Evolutionary conservation across 2,797 vertebrate species (phyloP), one percentile per base, ranked within the genome.

Genomic region (Podargus strigoides): DNA sequence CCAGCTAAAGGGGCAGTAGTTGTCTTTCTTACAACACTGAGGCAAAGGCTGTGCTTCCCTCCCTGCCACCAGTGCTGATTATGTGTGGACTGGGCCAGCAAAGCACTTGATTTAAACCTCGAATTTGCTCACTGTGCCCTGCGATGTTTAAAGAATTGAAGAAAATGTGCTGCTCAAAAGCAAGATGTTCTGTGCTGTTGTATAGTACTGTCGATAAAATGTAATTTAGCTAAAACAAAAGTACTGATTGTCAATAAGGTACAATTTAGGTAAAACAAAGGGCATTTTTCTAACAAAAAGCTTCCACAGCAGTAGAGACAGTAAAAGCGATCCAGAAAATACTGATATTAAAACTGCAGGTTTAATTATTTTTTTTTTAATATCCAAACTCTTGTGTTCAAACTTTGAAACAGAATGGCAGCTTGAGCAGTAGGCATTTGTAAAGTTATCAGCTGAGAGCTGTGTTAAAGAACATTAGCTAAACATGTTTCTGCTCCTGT

Each of bases 221-320:
- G 67, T 82, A 88, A 92, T 92, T 81, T 78, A 72, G 17, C 56
- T 83, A 87, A 90, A 85, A 62, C 34, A 82, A 60, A 96, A 91
- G 42, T 42, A 81, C 36, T 36, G 39, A 30, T 92, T 78, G 74
- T 58, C 83, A 91, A 66, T 87, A 49, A 78, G 88, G 28, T 63
- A 36, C 32, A 87, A 52, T 89, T 94, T 80, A 73, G 32, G 49
- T 78, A 55, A 91, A 88, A 73, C 9, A 85, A 83, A 87, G 47
- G 20, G n/a, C 46, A 5, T 55, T 9, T 47, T 87, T 75, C 39
- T 53, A n/a, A 42, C 36, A 32, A 47, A 77, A 82, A 77, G 7
- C 27, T 78, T 88, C 76, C 28, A 39, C 32, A 39, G 47, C 10
- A 63, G 18, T 37, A 74, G 75, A 67, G 7, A 16, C 60, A 77